phyloP scores from a whole-genome alignment of 2,888 invertebrate genomes.

The Gortyna flavago region DNA sequence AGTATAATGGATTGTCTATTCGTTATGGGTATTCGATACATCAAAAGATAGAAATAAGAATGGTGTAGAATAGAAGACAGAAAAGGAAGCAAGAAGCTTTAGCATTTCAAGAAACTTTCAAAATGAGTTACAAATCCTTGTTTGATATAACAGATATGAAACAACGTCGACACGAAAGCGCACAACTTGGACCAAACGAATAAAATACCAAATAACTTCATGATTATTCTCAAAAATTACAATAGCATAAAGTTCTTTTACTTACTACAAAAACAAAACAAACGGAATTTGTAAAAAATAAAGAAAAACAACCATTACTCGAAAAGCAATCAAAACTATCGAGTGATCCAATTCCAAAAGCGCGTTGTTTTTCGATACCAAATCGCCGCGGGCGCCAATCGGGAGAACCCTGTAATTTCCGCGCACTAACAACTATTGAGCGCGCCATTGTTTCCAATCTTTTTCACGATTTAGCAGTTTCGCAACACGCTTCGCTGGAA shows the following conservation, averaged over 20 bases:
- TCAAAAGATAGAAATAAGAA: not conserved
- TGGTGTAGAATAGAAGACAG: not conserved
- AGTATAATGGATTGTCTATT: not conserved
- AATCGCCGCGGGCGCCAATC: constrained; percentile 74
- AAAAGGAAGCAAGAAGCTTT: not conserved
- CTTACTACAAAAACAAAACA: constrained; percentile 5
- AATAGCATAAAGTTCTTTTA: constrained; percentile 15
- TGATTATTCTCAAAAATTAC: not conserved
- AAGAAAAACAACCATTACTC: constrained; percentile 73
- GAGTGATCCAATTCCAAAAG: constrained; percentile 80
- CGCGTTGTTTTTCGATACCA: constrained; percentile 76
- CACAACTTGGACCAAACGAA: constrained; percentile 11
- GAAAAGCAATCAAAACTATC: constrained; percentile 85
- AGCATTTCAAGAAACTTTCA: not conserved
- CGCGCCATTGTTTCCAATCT: constrained; percentile 76
- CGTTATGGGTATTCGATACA: not conserved
- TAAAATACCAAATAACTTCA: not conserved
- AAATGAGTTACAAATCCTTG: constrained; percentile 18
- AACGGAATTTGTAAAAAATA: constrained; percentile 60
- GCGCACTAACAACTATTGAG: constrained; percentile 79
- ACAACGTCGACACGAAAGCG: not conserved
- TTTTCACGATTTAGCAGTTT: constrained; percentile 71
- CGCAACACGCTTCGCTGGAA: constrained; percentile 67
- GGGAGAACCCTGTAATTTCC: constrained; percentile 77
- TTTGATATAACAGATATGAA: constrained; percentile 4